These are phyloP conservation scores for Megalonaias nervosa DNA, from an alignment of 1,140 invertebrate genomes.

Conservation along the genomic window DNA sequence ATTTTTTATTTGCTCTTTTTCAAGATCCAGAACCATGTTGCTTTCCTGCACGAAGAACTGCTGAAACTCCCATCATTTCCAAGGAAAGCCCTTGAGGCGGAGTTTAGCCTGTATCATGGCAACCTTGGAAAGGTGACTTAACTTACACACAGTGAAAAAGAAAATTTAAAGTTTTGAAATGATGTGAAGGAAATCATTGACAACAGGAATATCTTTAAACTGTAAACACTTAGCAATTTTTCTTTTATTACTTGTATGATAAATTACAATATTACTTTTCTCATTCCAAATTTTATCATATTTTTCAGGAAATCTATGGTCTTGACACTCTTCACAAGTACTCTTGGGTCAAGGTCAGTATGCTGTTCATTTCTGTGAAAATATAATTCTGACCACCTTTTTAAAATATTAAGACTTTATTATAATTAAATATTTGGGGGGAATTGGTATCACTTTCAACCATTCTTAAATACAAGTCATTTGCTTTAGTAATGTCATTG, in stretches of 20 bases:
- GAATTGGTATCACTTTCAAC: no score
- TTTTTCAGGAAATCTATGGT: constrained; percentile 85
- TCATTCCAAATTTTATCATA: constrained; percentile 6
- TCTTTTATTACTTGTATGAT: not conserved
- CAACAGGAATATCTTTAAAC: no score
- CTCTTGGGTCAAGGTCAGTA: constrained; percentile 88
- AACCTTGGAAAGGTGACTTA: constrained; percentile 85
- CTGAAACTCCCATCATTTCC: constrained; percentile 99
- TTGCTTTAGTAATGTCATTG: no score
- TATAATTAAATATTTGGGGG: no score
- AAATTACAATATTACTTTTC: not conserved
- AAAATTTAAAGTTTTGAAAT: not conserved
- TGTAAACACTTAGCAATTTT: not conserved
- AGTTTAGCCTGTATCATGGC: constrained; percentile 94
- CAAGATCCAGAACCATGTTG: constrained; percentile 69
- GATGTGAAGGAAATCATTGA: no score
- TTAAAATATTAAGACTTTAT: no score
- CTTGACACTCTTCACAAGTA: constrained; percentile 98
- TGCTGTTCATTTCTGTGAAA: not conserved
- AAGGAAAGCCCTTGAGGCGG: constrained; percentile 96
- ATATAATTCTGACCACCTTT: no score
- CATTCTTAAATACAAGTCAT: no score
- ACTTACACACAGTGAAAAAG: no score
- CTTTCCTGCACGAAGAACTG: constrained; percentile 98
- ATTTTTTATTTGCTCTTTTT: constrained; percentile 15